Evolutionary conservation across 2,113 vertebrate genomes (phyloP).

Genomic region (Todiramphus saurophagus): DNA sequence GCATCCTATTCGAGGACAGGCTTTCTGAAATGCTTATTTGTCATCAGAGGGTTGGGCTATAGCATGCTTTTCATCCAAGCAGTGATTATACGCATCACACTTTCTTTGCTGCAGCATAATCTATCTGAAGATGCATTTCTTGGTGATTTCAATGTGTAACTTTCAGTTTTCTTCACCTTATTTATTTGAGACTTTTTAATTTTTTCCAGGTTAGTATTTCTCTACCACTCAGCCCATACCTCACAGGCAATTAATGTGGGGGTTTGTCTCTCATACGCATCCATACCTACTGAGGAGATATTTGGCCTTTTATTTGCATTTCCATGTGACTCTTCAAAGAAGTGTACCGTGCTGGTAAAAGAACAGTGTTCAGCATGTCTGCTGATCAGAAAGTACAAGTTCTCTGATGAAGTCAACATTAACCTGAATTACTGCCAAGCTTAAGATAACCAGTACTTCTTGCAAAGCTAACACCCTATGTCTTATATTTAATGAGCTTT

Average conservation of each 20-base stretch:
- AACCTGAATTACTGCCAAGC: neutral
- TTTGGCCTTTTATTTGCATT: neutral
- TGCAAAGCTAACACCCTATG: neutral
- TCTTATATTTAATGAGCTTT: neutral
- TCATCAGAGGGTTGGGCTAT: conserved; percentile 53
- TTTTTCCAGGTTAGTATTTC: neutral
- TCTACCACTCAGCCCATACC: neutral
- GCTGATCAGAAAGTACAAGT: neutral
- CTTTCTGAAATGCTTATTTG: conserved; percentile 73
- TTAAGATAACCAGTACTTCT: neutral
- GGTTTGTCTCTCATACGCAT: neutral
- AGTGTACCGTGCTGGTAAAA: neutral
- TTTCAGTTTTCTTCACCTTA: neutral
- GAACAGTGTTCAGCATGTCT: neutral
- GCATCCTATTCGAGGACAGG: conserved; percentile 75
- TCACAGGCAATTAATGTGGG: neutral
- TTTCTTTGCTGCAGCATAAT: neutral
- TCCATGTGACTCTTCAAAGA: neutral
- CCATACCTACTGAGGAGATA: neutral
- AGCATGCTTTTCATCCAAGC: neutral
- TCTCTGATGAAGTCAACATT: neutral
- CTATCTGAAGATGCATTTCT: neutral
- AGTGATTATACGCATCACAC: fast-evolving
- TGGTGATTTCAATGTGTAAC: neutral
- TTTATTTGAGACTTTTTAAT: neutral